Conservation (phyloP, 2,113 vertebrate species). For the Tamias sibiricus region DNA sequence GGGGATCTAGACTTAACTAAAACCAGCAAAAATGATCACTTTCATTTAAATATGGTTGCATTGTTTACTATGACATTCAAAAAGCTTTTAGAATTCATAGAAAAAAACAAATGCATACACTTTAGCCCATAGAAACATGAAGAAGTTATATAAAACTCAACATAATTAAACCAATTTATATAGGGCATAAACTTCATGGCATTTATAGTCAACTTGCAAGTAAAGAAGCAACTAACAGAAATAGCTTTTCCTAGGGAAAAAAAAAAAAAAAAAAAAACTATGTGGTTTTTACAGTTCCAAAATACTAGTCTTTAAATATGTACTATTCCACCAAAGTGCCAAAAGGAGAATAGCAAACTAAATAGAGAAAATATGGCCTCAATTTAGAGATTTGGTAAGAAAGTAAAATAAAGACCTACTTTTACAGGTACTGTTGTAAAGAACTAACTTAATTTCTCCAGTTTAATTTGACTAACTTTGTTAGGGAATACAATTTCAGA, state of each 20-base stretch:
- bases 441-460: slow-evolving; percentile 37
- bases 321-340: slow-evolving; percentile 58
- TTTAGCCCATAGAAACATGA: slow-evolving; percentile 61
- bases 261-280: slow-evolving; percentile 75
- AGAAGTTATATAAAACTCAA: slow-evolving; percentile 73
- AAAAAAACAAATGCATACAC: background rate
- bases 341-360: slow-evolving; percentile 54
- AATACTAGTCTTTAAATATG: slow-evolving; percentile 78
- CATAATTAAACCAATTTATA: slow-evolving; percentile 78
- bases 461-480: slow-evolving; percentile 47
- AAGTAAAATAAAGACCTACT: slow-evolving; percentile 58
- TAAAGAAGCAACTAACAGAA: slow-evolving; percentile 76
- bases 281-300: slow-evolving; percentile 76
- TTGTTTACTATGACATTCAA: slow-evolving; percentile 63
- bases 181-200: slow-evolving; percentile 70
- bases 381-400: slow-evolving; percentile 64
- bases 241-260: slow-evolving; percentile 70
- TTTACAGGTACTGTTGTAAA: background rate
- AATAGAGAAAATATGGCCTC: slow-evolving; percentile 67
- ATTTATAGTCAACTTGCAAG: slow-evolving; percentile 76
- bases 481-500: slow-evolving; percentile 22
- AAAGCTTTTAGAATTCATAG: slow-evolving; percentile 47
- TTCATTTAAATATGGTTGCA: slow-evolving; percentile 10
- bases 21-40: slow-evolving; percentile 11
- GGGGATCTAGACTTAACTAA: slow-evolving; percentile 13